Evolutionary conservation across 2,888 invertebrate genomes (phyloP), one percentile per base, ranked within the genome.

Genomic region (Monopis laevigella): DNA sequence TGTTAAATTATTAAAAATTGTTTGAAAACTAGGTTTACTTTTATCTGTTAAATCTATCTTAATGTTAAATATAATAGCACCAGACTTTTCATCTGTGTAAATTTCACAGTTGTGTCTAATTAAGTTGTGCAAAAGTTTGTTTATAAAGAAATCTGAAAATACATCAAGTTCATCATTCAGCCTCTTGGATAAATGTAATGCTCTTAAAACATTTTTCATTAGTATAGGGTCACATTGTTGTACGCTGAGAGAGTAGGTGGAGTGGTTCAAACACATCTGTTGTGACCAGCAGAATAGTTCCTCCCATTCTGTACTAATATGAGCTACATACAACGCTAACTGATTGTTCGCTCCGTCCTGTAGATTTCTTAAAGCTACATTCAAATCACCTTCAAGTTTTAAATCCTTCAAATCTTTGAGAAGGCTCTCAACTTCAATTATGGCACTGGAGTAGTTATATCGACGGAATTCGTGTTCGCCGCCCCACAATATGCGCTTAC

Each of bases 241-340:
- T 1, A 80, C 65, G 2, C 71, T 66, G 24, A 80, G 43, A 0
- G 74, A 72, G 44, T 72, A 78, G 0, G 65, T 68, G 1, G 71
- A 53, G 41, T 55, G 63, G 45, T 62, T 55, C 0, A 72, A 50
- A n/a, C 71, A 64, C 51, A 60, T 67, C 41, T 61, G 64, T 46
- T 74, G 70, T 1, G 65, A 60, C 78, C 78, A 80, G 21, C 59
- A 59, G 42, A 80, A 80, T 12, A 78, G 64, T 21, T 72, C 69
- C 42, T 78, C 74, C 78, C 77, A 78, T 54, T 80, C 77, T 16
- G 63, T 51, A 45, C 75, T 75, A n/a, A 78, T 47, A 32, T 75
- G 67, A 1, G 78, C 74, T 13, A 58, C 57, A 43, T 71, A 78
- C 8, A 78, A 48, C 0, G 75, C 65, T 2, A 74, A 46, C 49